A percentile compares a stretch with the other conserved stretches of the same genome.
These are phyloP conservation scores for Calliphora vomitoria DNA, from an alignment of 2,888 invertebrate genomes.

Conservation along the genomic window DNA sequence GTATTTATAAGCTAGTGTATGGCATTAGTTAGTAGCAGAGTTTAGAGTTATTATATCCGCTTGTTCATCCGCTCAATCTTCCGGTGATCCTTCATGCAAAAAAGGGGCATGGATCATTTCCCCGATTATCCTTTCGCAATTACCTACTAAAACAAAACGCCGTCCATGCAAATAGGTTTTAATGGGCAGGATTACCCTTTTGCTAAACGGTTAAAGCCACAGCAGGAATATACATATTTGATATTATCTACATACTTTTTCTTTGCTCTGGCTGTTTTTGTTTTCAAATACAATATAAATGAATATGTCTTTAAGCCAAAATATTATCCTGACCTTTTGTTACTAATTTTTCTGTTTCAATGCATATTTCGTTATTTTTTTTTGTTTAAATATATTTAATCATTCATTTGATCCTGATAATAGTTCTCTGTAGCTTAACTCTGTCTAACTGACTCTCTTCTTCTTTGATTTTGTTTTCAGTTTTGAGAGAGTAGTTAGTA, in stretches of 20 bases:
- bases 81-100: conserved; percentile 55
- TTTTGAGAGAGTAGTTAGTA: conserved; percentile 2
- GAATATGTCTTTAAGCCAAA: conserved; percentile 83
- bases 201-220: conserved; percentile 65
- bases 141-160: conserved; percentile 82
- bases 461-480: not conserved
- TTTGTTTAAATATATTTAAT: conserved; percentile 39
- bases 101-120: conserved; percentile 77
- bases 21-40: not conserved
- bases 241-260: not conserved
- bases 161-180: conserved; percentile 82
- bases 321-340: conserved; percentile 78
- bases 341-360: conserved; percentile 73
- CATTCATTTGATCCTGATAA: conserved; percentile 51
- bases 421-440: not conserved
- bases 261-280: conserved; percentile 75
- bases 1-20: conserved; percentile 18
- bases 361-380: conserved; percentile 76
- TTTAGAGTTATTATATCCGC: conserved; percentile 57
- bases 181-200: conserved; percentile 81
- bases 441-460: conserved; percentile 20
- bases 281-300: conserved; percentile 79
- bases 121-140: conserved; percentile 81
- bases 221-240: conserved; percentile 18
- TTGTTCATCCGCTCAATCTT: conserved; percentile 68